These are phyloP conservation scores for Oophaga pumilio DNA, from an alignment of 2,113 vertebrate species.

Conservation along the genomic window DNA sequence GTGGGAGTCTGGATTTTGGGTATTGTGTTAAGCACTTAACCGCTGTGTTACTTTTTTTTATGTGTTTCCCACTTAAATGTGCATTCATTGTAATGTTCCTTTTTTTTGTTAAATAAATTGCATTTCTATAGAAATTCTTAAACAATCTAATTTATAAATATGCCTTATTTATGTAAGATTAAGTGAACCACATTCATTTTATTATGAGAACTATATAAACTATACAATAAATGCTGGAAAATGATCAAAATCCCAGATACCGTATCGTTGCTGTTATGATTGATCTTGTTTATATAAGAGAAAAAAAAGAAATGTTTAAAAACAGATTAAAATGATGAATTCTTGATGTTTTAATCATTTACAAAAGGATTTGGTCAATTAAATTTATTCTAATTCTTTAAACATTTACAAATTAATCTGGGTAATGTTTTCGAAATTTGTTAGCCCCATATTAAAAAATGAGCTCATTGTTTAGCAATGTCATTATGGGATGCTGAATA, in stretches of 20 bases:
- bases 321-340: conserved; percentile 45
- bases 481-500: conserved; percentile 52
- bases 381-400: conserved; percentile 45
- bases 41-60: background rate
- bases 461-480: conserved; percentile 41
- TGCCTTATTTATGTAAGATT: background rate
- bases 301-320: conserved; percentile 30
- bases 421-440: conserved; percentile 34
- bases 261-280: conserved; percentile 2
- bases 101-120: background rate
- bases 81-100: background rate
- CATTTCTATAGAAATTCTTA: background rate
- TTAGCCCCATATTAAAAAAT: conserved; percentile 35
- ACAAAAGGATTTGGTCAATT: conserved; percentile 35
- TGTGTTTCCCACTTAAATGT: background rate
- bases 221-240: background rate
- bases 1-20: background rate
- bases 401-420: conserved; percentile 38
- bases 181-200: background rate
- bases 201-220: conserved; percentile 1
- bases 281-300: conserved; percentile 26
- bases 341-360: conserved; percentile 34
- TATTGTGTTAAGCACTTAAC: conserved; percentile 14
- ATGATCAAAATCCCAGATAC: background rate
- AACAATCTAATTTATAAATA: conserved; percentile 33